Evolutionary conservation across 2,888 invertebrate genomes (phyloP), one percentile per base, ranked within the genome.

Genomic region (Andrena trimmerana): DNA sequence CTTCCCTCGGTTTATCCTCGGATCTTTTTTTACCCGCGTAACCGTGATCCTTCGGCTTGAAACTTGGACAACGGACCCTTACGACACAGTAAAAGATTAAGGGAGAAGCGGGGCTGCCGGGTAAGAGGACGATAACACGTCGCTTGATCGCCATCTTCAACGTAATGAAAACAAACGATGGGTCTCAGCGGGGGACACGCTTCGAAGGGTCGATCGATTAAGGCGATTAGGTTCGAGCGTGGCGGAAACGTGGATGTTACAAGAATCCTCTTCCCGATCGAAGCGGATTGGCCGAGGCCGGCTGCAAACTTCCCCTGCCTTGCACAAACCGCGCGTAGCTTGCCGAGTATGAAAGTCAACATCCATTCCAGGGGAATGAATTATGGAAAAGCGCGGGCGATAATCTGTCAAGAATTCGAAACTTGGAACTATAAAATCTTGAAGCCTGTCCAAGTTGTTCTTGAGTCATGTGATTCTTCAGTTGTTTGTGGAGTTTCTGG

Each of bases 41-140:
- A 8, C 68, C 72, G 70, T 81, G 80, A 85, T 81, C 81, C 82
- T 70, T 69, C 33, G 67, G 74, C 83, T 57, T 13, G 57, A 36
- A 87, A 83, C 80, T 85, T 79, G 52, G 67, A 65, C 73, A 54
- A 86, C 91, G 89, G 13, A 36, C 52, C 65, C 57, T 74, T 33
- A 66, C 16, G 48, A 57, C 33, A 59, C 24, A 33, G 50, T 24
- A 48, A 20, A 60, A 31, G 62, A 50, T 54, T 65, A 68, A 57
- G 70, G 52, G 8, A 57, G 52, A 59, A 59, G 57, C 29, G 29
- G 31, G 36, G 16, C 50, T 4, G 33, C 24, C 13, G 24, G 68
- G n/a, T 10, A 8, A 31, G 48, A 13, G 27, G 31, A 27, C 31
- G 36, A 42, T 73, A 73, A 63, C 73, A n/a, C 48, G 48, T 24